Base-by-base conservation (phyloP, 2,888 invertebrate genomes). In the Spisula solida region DNA sequence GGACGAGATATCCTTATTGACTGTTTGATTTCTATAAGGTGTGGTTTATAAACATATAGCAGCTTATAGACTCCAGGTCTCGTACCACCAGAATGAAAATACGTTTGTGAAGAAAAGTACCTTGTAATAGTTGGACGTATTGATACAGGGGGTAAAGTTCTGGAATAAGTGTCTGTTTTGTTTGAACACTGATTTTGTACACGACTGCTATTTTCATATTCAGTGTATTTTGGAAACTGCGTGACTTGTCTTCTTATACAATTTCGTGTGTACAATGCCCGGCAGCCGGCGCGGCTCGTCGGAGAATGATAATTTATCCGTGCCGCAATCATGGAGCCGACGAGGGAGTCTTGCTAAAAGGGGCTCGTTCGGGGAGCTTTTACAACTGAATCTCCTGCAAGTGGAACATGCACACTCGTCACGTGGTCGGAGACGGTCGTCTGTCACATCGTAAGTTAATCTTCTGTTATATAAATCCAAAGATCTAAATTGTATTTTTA, bases 251-350 rank as follows among this genome's bases (percentile, higher is more conserved):
- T 1, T 1, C 20, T 60, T 25, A 25, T 18, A 6, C 25, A 25
- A 81, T 8, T 31, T 29, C 10, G 55, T 14, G 25, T 51, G n/a
- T 20, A 56, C n/a, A 55, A 85, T 85, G 85, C 78, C 85, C 10
- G 79, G 85, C 5, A 85, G 85, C 79, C 85, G 85, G 56, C 85
- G 85, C 0, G 85, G 85, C 0, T 78, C 85, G 34, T 75, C 83
- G 83, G 85, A 85, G 34, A 85, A 78, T 56, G 85, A 79, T 41
- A 85, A 51, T 41, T 55, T 85, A 34, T 29, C 79, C 34, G 85
- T 85, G 1, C 85, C 85, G 0, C 78, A 56, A 6, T 51, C 85
- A 34, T 79, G 55, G 56, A 85, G 85, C 41, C 85, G 85, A 16
- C 55, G 85, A 16, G 85, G 85, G 0, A 85, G 85, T 78, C 31